These are phyloP conservation scores for Oreochromis niloticus DNA, from an alignment of 2,113 vertebrate species.

Conservation along the genomic window DNA sequence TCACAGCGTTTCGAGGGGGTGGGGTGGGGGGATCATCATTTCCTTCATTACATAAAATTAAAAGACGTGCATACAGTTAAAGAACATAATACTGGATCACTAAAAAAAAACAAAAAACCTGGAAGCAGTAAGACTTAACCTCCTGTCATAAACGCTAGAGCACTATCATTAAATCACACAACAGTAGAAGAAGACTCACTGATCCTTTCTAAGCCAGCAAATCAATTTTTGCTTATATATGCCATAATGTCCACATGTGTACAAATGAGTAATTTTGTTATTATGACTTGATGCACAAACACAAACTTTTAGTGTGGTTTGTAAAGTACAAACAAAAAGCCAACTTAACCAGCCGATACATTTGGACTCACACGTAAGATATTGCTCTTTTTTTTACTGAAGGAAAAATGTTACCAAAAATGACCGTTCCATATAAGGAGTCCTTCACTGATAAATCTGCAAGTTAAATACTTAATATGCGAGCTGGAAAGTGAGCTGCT, in stretches of 20 bases:
- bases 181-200: background rate
- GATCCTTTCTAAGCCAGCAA: background rate
- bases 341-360: background rate
- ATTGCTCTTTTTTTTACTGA: background rate
- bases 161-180: background rate
- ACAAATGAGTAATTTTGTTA: background rate
- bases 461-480: background rate
- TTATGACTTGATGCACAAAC: background rate
- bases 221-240: background rate
- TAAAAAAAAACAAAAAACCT: background rate
- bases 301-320: background rate
- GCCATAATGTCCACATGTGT: background rate
- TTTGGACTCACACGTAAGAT: background rate
- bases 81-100: background rate
- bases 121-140: background rate
- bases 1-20: background rate
- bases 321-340: background rate
- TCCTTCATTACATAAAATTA: background rate
- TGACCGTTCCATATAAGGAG: background rate
- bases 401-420: background rate
- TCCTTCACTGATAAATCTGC: background rate
- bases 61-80: background rate
- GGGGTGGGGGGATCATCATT: background rate
- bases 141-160: background rate
- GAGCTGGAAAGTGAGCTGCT: background rate